Percentiles rank a stretch among this genome's conserved stretches.
These are phyloP conservation scores for Rhinophrynus dorsalis DNA, from an alignment of 2,797 vertebrate species.

Conservation along the genomic window DNA sequence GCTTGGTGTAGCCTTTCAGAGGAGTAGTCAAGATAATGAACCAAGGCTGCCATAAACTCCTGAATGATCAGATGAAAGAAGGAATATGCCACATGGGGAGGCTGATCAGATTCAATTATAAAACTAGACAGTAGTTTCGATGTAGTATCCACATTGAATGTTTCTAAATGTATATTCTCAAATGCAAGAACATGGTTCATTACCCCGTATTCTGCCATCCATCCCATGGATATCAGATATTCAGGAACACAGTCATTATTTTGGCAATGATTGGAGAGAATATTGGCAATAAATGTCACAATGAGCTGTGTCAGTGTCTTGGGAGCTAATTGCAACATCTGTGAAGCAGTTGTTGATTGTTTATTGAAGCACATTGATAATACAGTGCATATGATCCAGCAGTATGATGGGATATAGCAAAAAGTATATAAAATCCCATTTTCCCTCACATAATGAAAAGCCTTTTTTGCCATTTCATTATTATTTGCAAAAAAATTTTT, in stretches of 20 bases:
- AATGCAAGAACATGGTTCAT: conserved; percentile 16
- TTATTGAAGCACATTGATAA: background rate
- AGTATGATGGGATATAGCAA: conserved; percentile 65
- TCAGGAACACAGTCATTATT: background rate
- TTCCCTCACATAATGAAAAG: too few species aligned
- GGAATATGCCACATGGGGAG: background rate
- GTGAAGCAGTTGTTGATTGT: background rate
- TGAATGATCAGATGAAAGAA: conserved; percentile 21
- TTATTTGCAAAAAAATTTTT: too few species aligned
- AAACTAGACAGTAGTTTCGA: conserved; percentile 10
- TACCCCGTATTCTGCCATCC: conserved; percentile 36
- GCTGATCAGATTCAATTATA: background rate
- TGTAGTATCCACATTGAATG: background rate
- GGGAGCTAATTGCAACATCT: conserved; percentile 45
- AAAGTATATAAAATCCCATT: conserved; percentile 66
- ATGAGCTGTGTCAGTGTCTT: conserved; percentile 69
- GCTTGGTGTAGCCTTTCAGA: too few species aligned
- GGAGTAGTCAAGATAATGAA: background rate
- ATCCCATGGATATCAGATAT: conserved; percentile 6
- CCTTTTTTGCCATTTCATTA: too few species aligned
- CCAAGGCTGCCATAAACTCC: background rate
- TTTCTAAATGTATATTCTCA: background rate
- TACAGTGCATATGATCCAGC: conserved; percentile 68
- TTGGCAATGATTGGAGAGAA: conserved; percentile 14
- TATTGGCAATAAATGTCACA: conserved; percentile 45